Percentiles rank a stretch among this genome's conserved stretches.
Conservation (phyloP, 2,888 invertebrate species). For the Choreutis nemorana region DNA sequence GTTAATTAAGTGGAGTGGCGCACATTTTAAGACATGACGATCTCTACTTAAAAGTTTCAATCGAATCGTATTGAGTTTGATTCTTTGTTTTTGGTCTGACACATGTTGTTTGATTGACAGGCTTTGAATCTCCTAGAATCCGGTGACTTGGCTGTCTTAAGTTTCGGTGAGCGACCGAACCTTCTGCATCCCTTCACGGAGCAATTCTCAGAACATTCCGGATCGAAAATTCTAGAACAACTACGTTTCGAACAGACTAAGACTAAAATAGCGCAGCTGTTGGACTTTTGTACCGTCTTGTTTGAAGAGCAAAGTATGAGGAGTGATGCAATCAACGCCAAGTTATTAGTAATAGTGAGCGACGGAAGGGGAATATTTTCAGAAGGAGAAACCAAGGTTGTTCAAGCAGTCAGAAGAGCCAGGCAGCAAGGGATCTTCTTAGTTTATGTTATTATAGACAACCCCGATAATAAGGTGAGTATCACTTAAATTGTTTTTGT, state of each 20-base stretch:
- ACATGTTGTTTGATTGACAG: slow-evolving; percentile 28
- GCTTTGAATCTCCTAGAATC: slow-evolving; percentile 93
- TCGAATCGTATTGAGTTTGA: no score
- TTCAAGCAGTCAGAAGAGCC: slow-evolving; percentile 80
- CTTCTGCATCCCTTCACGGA: slow-evolving; percentile 90
- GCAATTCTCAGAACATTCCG: slow-evolving; percentile 87
- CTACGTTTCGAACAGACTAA: slow-evolving; percentile 90
- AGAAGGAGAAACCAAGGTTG: slow-evolving; percentile 81
- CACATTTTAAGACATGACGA: no score
- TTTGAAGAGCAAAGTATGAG: slow-evolving; percentile 50
- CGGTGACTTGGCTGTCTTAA: slow-evolving; percentile 90
- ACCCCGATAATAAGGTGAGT: slow-evolving; percentile 84
- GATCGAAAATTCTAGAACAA: slow-evolving; percentile 80
- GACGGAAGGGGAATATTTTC: slow-evolving; percentile 95
- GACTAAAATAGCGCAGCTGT: slow-evolving; percentile 83
- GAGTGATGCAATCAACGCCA: slow-evolving; percentile 72
- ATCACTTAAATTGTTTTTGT: not conserved
- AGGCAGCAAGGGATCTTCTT: slow-evolving; percentile 86
- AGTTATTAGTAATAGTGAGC: slow-evolving; percentile 89
- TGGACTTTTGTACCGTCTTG: slow-evolving; percentile 78
- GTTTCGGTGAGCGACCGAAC: slow-evolving; percentile 86
- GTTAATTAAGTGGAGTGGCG: no score
- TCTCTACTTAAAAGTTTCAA: no score
- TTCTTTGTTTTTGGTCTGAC: no score
- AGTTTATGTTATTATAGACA: slow-evolving; percentile 96